phyloP scores from a whole-genome alignment of 2,888 invertebrate genomes.

The Cephus rjabovi region DNA sequence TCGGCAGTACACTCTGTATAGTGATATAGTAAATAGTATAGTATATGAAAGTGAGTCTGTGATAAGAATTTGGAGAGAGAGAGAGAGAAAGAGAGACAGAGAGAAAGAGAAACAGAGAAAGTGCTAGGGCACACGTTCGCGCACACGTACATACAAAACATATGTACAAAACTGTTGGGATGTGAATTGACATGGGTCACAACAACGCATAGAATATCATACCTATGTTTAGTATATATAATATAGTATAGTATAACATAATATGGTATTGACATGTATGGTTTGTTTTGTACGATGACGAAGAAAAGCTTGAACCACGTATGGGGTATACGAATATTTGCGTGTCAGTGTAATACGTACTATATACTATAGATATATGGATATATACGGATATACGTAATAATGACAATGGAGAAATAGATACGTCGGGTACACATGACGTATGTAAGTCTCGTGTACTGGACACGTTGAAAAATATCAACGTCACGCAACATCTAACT shows the following conservation, averaged over 20 bases:
- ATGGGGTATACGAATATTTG: not conserved
- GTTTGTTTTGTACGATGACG: too few species aligned
- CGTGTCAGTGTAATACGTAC: not conserved
- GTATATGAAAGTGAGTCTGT: too few species aligned
- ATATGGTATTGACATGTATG: too few species aligned
- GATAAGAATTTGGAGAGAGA: too few species aligned
- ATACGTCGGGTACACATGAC: not conserved
- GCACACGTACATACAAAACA: slow-evolving; percentile 66
- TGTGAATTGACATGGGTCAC: slow-evolving; percentile 82
- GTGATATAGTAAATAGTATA: too few species aligned
- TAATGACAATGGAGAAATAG: too few species aligned
- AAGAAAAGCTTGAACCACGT: too few species aligned
- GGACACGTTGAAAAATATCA: slow-evolving; percentile 12
- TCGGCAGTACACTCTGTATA: too few species aligned
- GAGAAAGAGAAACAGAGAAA: slow-evolving; percentile 30
- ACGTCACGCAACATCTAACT: slow-evolving; percentile 58
- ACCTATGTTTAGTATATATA: slow-evolving; percentile 28
- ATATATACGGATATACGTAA: slow-evolving; percentile 3
- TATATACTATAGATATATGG: not conserved
- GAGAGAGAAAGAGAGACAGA: slow-evolving; percentile 10
- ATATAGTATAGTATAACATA: slow-evolving; percentile 16
- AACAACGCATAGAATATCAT: slow-evolving; percentile 75
- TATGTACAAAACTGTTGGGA: slow-evolving; percentile 67
- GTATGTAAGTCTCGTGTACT: slow-evolving; percentile 8
- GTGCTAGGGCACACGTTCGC: slow-evolving; percentile 64